Percentiles rank a stretch among this genome's conserved stretches.
Evolutionary conservation across 1,140 invertebrate species (phyloP).

Genomic region (Vanessa tameamea): DNA sequence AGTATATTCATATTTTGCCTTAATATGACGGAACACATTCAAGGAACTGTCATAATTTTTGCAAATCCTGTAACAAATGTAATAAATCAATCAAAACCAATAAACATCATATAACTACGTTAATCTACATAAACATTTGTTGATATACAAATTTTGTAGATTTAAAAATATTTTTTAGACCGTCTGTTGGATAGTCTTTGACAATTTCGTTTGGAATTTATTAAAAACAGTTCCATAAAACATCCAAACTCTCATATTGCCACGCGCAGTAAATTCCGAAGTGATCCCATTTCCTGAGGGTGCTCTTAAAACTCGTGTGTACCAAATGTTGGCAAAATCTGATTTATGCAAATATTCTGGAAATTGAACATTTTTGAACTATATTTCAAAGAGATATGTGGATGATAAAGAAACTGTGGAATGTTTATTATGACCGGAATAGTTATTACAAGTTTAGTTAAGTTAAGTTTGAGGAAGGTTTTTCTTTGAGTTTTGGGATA

Average conservation of each 20-base stretch:
- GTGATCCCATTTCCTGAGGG: conserved; percentile 8
- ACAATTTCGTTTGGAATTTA: not conserved
- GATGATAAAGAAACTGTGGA: not conserved
- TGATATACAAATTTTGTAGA: too few species aligned
- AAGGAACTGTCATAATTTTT: too few species aligned
- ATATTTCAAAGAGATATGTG: not conserved
- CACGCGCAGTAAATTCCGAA: conserved; percentile 6
- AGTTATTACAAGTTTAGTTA: too few species aligned
- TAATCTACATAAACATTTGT: too few species aligned
- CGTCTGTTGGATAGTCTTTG: not conserved
- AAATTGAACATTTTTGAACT: not conserved
- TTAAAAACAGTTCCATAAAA: not conserved
- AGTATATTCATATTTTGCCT: too few species aligned
- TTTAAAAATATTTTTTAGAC: not conserved
- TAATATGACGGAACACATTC: too few species aligned
- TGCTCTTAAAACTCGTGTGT: conserved; percentile 6
- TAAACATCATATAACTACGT: too few species aligned
- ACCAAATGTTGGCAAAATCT: not conserved
- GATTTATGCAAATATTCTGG: not conserved
- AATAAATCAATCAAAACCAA: too few species aligned
- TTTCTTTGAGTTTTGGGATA: too few species aligned
- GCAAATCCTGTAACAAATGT: too few species aligned
- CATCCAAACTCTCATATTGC: not conserved
- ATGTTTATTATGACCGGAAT: too few species aligned
- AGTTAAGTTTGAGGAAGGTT: too few species aligned